A percentile compares a stretch with the other conserved stretches of the same genome.
phyloP scores from a whole-genome alignment of 2,797 vertebrate genomes.

The Dicrostonyx torquatus region DNA sequence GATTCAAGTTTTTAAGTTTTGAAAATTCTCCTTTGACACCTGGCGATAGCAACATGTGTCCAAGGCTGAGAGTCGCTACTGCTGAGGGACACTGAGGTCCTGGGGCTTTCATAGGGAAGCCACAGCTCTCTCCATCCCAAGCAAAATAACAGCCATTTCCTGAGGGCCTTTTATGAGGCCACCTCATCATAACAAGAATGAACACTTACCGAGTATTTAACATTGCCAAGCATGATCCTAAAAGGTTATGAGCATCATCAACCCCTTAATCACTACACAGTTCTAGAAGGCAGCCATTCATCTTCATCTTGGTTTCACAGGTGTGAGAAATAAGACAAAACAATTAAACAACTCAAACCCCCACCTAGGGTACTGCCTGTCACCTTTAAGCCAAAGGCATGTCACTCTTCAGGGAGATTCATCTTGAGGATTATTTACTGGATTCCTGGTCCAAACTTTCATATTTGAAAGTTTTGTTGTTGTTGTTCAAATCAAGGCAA shows the following conservation, averaged over 20 bases:
- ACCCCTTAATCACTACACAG: neutral
- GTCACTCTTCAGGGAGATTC: neutral
- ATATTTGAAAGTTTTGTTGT: neutral
- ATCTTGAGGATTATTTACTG: neutral
- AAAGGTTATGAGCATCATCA: neutral
- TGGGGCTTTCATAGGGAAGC: neutral
- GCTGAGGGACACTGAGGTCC: neutral
- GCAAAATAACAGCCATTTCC: neutral
- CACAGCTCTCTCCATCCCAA: neutral
- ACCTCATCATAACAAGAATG: constrained; percentile 55
- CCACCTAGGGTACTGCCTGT: neutral
- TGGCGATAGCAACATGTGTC: constrained; percentile 31
- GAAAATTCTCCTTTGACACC: constrained; percentile 62
- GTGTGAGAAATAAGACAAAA: neutral
- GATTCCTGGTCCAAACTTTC: neutral
- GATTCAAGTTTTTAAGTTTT: constrained; percentile 53
- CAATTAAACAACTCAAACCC: neutral
- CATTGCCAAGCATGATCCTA: neutral
- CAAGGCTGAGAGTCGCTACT: constrained; percentile 40
- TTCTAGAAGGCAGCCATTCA: neutral
- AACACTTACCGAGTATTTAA: constrained; percentile 1
- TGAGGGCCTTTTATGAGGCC: neutral
- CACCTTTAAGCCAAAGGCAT: neutral
- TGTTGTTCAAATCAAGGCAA: neutral
- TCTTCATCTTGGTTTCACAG: neutral